Evolutionary conservation across 2,888 invertebrate genomes (phyloP).

Genomic region (Xestia c-nigrum): DNA sequence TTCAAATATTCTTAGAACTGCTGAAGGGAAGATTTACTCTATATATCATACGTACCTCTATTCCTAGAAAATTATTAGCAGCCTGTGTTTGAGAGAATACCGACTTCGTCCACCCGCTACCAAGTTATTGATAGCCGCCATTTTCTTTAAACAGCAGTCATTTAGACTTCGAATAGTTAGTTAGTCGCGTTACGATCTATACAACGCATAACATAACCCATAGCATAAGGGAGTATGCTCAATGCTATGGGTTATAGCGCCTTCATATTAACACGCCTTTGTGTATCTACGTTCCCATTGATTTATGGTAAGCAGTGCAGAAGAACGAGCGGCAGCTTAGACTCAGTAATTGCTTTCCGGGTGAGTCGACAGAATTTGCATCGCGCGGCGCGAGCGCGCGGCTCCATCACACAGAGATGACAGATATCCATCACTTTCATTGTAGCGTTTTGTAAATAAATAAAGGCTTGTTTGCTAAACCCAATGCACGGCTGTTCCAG

Average conservation of each 20-base stretch:
- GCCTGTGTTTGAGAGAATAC: background rate
- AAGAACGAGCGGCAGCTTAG: conserved; percentile 72
- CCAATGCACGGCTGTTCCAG: conserved; percentile 27
- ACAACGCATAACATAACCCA: no score
- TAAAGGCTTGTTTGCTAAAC: conserved; percentile 39
- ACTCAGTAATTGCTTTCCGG: conserved; percentile 79
- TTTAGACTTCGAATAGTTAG: conserved; percentile 14
- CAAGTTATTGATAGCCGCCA: background rate
- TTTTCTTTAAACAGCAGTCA: conserved; percentile 1
- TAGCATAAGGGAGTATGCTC: no score
- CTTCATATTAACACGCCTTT: conserved; percentile 32
- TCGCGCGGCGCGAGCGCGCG: conserved; percentile 61
- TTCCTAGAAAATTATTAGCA: conserved; percentile 9
- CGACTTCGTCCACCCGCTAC: conserved; percentile 1
- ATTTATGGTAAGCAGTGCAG: conserved; percentile 74
- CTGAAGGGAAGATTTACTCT: background rate
- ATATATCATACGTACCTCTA: background rate
- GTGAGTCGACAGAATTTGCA: conserved; percentile 79
- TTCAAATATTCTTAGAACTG: background rate
- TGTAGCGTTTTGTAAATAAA: conserved; percentile 58
- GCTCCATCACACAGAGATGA: conserved; percentile 59
- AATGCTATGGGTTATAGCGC: conserved; percentile 18
- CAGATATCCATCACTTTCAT: conserved; percentile 66
- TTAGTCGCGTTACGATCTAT: conserved; percentile 9
- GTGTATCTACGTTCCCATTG: conserved; percentile 64